A percentile compares a stretch with the other conserved stretches of the same genome.
Evolutionary conservation across 2,113 vertebrate species (phyloP).

Genomic region (Pedetes capensis): DNA sequence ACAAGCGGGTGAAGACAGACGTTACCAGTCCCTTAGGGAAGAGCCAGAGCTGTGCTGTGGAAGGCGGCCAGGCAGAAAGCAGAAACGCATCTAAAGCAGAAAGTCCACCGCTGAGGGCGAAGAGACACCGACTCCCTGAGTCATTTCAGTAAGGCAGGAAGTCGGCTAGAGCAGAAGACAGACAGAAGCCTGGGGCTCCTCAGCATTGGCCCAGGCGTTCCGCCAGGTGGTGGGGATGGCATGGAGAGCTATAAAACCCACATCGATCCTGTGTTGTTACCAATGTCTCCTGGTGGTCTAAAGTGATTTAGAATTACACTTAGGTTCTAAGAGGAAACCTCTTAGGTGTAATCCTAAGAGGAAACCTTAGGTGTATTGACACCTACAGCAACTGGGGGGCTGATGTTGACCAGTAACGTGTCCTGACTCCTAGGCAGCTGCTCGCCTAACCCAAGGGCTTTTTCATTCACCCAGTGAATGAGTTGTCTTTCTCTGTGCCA

Average conservation of each 20-base stretch:
- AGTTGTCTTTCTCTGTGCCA: background rate
- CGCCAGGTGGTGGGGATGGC: no score
- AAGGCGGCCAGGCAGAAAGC: background rate
- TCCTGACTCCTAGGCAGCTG: accelerated
- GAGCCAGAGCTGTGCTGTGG: accelerated
- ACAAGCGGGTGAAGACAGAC: background rate
- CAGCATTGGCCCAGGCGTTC: accelerated
- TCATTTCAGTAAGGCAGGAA: background rate
- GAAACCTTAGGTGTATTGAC: accelerated
- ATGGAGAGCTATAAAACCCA: accelerated
- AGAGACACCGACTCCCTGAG: background rate
- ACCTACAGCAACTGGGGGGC: accelerated
- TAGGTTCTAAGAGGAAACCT: accelerated
- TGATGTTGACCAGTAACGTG: background rate
- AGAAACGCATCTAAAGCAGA: no score
- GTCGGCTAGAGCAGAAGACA: background rate
- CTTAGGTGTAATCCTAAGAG: accelerated
- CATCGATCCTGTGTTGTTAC: accelerated
- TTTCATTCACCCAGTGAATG: background rate
- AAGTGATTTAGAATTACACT: accelerated
- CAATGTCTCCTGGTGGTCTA: background rate
- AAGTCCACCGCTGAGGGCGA: background rate
- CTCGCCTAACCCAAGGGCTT: background rate
- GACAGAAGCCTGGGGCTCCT: background rate
- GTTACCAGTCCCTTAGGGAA: background rate